Conservation (phyloP, 2,113 vertebrate genomes). For the Mormyrus iriodes region DNA sequence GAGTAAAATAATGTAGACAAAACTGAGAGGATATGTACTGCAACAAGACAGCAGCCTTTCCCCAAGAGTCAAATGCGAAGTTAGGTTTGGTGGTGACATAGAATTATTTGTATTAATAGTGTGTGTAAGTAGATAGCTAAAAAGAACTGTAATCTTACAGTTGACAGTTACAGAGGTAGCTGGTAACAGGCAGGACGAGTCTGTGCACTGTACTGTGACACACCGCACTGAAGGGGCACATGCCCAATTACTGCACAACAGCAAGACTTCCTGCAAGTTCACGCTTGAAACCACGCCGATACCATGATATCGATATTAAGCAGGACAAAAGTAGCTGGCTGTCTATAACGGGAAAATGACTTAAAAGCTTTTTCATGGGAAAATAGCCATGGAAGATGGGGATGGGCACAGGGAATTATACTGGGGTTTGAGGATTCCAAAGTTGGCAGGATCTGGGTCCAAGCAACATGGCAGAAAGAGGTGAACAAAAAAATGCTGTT, state of each 20-base stretch:
- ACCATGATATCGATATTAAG: neutral
- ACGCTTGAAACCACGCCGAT: neutral
- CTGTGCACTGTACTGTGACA: neutral
- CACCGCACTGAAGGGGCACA: neutral
- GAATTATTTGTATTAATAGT: neutral
- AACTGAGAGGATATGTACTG: neutral
- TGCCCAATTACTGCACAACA: neutral
- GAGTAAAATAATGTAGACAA: neutral
- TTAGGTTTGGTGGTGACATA: neutral
- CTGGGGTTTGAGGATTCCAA: neutral
- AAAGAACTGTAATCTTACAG: neutral
- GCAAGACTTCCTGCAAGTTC: neutral
- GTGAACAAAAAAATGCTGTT: neutral
- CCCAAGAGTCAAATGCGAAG: neutral
- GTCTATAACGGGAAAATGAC: neutral
- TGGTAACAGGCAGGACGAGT: neutral
- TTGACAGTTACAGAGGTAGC: no score
- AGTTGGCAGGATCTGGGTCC: neutral
- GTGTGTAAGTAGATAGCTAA: neutral
- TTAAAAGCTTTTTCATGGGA: neutral
- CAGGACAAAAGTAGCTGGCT: neutral
- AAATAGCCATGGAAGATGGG: neutral
- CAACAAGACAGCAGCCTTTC: neutral
- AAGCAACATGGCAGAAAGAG: neutral
- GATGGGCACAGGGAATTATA: neutral